Conservation (phyloP, 64 coral and sea anemone species). For the Montipora efflorescens region DNA sequence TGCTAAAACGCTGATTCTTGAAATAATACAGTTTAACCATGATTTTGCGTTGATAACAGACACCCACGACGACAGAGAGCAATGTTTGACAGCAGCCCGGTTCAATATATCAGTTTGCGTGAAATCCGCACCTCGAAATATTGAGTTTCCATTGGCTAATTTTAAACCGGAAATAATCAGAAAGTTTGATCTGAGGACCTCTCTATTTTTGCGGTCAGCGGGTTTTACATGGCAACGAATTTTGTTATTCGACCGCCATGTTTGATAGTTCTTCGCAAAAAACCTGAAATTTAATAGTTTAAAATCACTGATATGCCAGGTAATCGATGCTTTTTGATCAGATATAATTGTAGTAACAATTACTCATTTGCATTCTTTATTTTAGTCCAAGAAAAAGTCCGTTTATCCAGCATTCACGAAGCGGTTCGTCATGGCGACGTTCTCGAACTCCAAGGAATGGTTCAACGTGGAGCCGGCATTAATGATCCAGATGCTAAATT, state of each 20-base stretch:
- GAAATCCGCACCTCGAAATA: background rate
- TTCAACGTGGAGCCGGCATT: conserved; percentile 93
- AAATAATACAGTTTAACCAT: conserved; percentile 87
- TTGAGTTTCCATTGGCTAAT: background rate
- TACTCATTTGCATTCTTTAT: background rate
- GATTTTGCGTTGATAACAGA: background rate
- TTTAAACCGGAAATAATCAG: background rate
- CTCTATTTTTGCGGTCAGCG: conserved; percentile 39
- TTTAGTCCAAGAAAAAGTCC: conserved; percentile 81
- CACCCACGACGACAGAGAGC: too few species aligned
- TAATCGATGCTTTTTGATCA: background rate
- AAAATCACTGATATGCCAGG: conserved; percentile 49
- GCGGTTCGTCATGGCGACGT: conserved; percentile 97
- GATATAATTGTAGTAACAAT: background rate
- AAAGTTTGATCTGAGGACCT: background rate
- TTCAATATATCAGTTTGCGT: too few species aligned
- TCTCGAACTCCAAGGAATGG: conserved; percentile 95
- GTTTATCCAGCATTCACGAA: conserved; percentile 89
- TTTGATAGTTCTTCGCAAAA: background rate
- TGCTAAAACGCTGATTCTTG: conserved; percentile 78
- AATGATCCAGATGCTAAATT: conserved; percentile 91
- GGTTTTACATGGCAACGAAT: conserved; percentile 33
- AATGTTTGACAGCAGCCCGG: too few species aligned
- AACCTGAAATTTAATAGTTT: too few species aligned
- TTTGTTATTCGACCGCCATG: conserved; percentile 7